phyloP scores from a whole-genome alignment of 2,113 vertebrate species.

The Nothoprocta perdicaria region DNA sequence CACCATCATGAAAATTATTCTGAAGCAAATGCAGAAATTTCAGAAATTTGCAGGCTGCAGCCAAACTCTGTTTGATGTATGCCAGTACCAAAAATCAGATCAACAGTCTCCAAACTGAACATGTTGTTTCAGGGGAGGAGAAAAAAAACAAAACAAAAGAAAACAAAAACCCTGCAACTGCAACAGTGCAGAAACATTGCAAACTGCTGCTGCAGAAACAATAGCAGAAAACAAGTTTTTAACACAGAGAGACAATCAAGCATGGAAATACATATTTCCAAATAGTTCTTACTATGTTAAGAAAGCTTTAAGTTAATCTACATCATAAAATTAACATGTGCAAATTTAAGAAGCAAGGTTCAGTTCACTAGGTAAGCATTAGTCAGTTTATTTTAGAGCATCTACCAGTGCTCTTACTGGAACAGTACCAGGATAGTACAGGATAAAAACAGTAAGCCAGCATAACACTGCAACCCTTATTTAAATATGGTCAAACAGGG shows the following conservation, averaged over 20 bases:
- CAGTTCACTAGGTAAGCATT: not conserved
- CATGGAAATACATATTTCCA: not conserved
- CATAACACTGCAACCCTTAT: not conserved
- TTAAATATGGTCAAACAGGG: not conserved
- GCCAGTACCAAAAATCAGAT: not conserved
- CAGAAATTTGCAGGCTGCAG: not conserved
- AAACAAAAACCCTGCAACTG: not conserved
- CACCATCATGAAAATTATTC: not conserved
- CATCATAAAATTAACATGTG: not conserved
- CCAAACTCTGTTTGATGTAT: not conserved
- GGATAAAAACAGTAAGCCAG: not conserved
- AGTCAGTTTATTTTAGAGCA: not conserved
- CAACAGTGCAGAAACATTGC: not conserved
- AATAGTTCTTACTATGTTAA: not conserved
- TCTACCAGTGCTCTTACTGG: accelerated
- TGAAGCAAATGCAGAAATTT: not conserved
- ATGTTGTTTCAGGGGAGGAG: not conserved
- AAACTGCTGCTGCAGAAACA: not conserved
- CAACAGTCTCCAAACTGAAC: not conserved
- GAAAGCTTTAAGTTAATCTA: not conserved
- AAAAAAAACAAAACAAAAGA: not conserved
- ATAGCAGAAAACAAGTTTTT: not conserved
- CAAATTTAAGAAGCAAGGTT: not conserved
- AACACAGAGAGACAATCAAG: not conserved
- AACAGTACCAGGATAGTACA: not conserved